Base-by-base conservation (phyloP, 2,888 invertebrate species). In the Euspilapteryx auroguttella region DNA sequence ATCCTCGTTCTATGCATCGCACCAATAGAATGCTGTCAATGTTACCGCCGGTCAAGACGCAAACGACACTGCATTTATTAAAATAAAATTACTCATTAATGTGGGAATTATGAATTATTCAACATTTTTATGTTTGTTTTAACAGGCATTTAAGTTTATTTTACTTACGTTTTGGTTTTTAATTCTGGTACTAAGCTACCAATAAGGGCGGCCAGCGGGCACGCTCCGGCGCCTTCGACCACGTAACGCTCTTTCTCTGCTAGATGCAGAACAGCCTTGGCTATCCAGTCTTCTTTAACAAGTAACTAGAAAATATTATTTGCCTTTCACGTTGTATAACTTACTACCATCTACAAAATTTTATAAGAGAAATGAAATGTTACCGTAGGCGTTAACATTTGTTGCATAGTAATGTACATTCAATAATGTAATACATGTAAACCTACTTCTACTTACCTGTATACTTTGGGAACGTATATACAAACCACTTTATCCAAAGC, bases 181-280 rank as follows among this genome's bases (percentile, higher is more conserved):
- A 93, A 73, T 45, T 94, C 91, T 9, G 90, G 86, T 12, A 94
- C 65, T 29, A 86, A 80, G 11, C 87, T 87, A 4, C 87, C 83
- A 14, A 94, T 56, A 35, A 94, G 80, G 2, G 91, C 89, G 0
- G 93, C 94, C 10, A 95, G 56, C 0, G 88, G 84, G n/a, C 84
- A 80, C 0, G 93, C 94, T 0, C 89, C 94, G 9, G 91, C 91
- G 1, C 93, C 94, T 59, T 95, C 94, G 1, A 93, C 88, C 2
- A 94, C 87, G 35, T 87, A 85, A 45, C 89, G 87, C 53, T 93
- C 92, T 37, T 81, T 69, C 54, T 93, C 92, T 1, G 87, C 79
- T 32, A 91, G 56, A 34, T 88, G 79, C 29, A 92, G 61, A 29
- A 92, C 88, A 3, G 89, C 81, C 35, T 87, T 79, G 1, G 91